Conservation (phyloP, 2,888 invertebrate species). For the Eupithecia subumbrata region DNA sequence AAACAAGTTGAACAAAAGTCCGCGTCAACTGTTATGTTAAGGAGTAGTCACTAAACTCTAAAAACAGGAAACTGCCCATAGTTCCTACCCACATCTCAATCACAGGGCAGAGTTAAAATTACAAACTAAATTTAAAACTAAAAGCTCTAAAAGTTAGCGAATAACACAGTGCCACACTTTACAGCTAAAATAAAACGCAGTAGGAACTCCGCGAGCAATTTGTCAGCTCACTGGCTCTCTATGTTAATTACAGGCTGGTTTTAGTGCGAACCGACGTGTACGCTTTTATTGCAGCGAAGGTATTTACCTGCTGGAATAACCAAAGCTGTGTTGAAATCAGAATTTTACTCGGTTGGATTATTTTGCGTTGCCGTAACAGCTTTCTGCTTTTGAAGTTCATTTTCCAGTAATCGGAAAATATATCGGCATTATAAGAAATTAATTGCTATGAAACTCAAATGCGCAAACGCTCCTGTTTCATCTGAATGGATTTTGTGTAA, state of each 20-base stretch:
- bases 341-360: slow-evolving; percentile 2
- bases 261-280: slow-evolving; percentile 26
- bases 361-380: not conserved
- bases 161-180: not conserved
- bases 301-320: slow-evolving; percentile 28
- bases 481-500: not conserved
- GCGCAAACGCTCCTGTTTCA: not conserved
- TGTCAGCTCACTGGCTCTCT: slow-evolving; percentile 35
- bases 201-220: slow-evolving; percentile 30
- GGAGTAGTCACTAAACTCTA: not conserved
- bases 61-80: not conserved
- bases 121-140: not conserved
- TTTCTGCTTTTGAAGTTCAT: not conserved
- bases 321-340: slow-evolving; percentile 16
- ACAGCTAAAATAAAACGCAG: slow-evolving; percentile 20
- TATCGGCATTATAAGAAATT: not conserved
- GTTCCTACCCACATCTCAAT: not conserved
- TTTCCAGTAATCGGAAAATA: not conserved
- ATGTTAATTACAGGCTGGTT: slow-evolving; percentile 37
- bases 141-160: not conserved
- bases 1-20: not conserved
- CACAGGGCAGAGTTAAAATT: not conserved
- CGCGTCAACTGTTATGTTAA: not conserved
- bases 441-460: not conserved
- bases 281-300: slow-evolving; percentile 24